Percentiles rank a stretch among this genome's conserved stretches.
Evolutionary conservation across 2,113 vertebrate species (phyloP).

Genomic region (Otocyon megalotis): DNA sequence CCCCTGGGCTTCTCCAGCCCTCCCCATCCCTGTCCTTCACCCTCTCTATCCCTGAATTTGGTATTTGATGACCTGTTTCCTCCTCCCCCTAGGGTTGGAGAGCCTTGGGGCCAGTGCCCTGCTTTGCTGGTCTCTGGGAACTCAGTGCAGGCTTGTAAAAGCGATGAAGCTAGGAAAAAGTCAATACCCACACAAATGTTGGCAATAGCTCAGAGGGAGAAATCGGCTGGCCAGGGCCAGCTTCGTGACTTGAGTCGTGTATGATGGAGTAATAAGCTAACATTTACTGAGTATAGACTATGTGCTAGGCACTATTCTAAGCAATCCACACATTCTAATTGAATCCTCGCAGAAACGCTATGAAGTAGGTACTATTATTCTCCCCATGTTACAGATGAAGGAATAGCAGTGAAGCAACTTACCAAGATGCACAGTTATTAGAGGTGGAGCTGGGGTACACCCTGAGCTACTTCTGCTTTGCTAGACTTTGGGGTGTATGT

Average conservation of each 20-base stretch:
- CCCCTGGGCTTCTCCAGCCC: neutral
- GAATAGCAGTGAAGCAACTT: neutral
- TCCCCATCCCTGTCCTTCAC: neutral
- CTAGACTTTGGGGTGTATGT: neutral
- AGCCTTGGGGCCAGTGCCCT: neutral
- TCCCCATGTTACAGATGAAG: neutral
- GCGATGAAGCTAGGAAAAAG: neutral
- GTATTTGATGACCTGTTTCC: neutral
- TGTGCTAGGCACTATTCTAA: neutral
- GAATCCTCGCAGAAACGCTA: neutral
- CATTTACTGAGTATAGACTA: neutral
- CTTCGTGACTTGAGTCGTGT: neutral
- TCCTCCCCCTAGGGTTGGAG: neutral
- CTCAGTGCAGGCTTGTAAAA: neutral
- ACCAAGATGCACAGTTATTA: fast-evolving
- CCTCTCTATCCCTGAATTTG: fast-evolving
- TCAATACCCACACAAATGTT: neutral
- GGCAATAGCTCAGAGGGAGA: neutral
- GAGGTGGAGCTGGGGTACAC: neutral
- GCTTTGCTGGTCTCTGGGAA: slow-evolving; percentile 14
- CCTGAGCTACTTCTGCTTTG: neutral
- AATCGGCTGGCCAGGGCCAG: neutral
- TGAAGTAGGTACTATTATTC: neutral
- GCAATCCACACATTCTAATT: no score
- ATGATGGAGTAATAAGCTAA: neutral